Conservation (phyloP, 2,113 vertebrate species). For the Cavia aperea region DNA sequence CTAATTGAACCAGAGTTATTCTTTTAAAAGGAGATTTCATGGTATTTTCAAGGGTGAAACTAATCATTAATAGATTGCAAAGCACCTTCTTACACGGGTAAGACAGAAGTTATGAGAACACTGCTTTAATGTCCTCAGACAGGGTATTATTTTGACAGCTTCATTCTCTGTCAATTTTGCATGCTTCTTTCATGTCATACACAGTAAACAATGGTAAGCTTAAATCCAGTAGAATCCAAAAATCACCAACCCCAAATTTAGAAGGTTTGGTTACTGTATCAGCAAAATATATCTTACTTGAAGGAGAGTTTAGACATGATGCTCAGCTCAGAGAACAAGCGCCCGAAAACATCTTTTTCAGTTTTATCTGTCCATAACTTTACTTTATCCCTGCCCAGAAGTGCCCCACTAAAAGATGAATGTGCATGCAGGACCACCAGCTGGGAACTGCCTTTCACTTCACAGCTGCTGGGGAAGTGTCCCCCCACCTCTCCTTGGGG, state of each 20-base stretch:
- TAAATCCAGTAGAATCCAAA: neutral
- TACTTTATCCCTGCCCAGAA: neutral
- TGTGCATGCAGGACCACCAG: neutral
- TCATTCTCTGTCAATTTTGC: neutral
- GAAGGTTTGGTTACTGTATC: neutral
- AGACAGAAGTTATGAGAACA: neutral
- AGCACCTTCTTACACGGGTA: constrained; percentile 31
- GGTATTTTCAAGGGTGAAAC: constrained; percentile 29
- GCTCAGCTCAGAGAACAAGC: neutral
- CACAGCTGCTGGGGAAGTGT: neutral
- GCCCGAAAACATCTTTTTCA: neutral
- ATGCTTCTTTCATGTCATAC: neutral
- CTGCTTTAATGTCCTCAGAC: neutral
- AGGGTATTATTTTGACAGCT: neutral
- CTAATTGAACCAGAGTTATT: constrained; percentile 18
- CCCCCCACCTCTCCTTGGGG: neutral
- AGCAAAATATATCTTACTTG: neutral
- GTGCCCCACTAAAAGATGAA: neutral
- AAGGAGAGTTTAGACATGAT: neutral
- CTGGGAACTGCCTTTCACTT: neutral
- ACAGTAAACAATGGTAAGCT: neutral
- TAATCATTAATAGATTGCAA: constrained; percentile 30
- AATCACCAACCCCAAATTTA: neutral
- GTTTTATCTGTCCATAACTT: neutral
- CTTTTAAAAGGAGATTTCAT: constrained; percentile 4